Base-by-base conservation (phyloP, 2,113 vertebrate genomes). In the Chelonoidis abingdonii region DNA sequence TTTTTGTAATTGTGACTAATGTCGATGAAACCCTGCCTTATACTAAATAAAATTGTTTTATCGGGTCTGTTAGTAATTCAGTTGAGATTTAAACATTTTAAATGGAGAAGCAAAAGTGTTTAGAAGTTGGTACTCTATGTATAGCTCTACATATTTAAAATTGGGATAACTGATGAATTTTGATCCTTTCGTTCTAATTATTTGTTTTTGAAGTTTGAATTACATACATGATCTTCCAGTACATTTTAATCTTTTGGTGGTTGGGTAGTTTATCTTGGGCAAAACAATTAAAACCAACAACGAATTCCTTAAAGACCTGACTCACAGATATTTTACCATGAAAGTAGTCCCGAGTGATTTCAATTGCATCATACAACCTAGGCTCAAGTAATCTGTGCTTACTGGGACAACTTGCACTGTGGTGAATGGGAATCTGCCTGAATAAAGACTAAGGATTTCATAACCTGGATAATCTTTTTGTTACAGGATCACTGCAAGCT, bases 11-110 rank as follows among this genome's bases (percentile, higher is more conserved):
- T 59, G 44, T 17, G 44, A 49, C 16, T 83, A 78, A 89, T 94
- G 69, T 9, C 29, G 79, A 94, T 62, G 44, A 38, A 88, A 86
- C 91, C n/a, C n/a, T 94, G 80, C 59, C 54, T 93, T 94, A 84
- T n/a, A 65, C 62, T 65, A 54, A 89, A 92, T 50, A 84, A 54
- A 84, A 88, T 83, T 59, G 17, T 95, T 35, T 0, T 0, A 78
- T 79, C 49, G 52, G 80, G 52, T 93, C 87, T 79, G 35, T 49
- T 49, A 94, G 93, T 80, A 89, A 95, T 22, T 87, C 80, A 94
- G 10, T 87, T 94, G 44, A 81, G 50, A 92, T 54, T 78, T 56
- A 95, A 69, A 0, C 0, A 3, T 25, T 90, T 80, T 87, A 72
- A 5, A 27, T 50, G 89, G 80, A 44, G 50, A 76, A 92, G 35